Percentiles rank a stretch among this genome's conserved stretches.
Conservation (phyloP, 2,888 invertebrate species). For the Operophtera brumata region DNA sequence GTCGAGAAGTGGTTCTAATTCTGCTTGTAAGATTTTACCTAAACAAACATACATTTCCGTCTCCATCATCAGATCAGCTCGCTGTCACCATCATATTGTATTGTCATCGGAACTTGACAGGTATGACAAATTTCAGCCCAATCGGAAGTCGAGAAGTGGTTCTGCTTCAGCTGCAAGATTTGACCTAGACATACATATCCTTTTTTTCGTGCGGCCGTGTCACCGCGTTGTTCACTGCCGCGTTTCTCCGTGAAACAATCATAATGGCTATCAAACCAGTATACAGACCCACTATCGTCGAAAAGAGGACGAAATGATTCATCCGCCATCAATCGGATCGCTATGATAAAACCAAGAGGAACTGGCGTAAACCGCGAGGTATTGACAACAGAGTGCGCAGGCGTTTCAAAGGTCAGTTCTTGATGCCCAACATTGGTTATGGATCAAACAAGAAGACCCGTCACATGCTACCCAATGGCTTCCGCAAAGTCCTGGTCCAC, state of each 20-base stretch:
- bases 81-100: no score
- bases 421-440: constrained; percentile 99
- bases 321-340: constrained; percentile 99
- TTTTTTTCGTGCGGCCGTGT: constrained; percentile 79
- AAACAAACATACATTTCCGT: no score
- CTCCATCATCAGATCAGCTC: no score
- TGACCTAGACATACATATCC: no score
- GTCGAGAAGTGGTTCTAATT: no score
- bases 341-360: constrained; percentile 96
- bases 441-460: constrained; percentile 96
- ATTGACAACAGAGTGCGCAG: no score
- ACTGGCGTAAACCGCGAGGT: constrained; percentile 99
- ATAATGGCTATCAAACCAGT: constrained; percentile 95
- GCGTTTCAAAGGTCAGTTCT: no score
- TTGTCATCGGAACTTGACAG: no score
- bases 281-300: constrained; percentile 93
- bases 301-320: constrained; percentile 99
- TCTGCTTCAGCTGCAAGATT: no score
- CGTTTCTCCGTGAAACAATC: constrained; percentile 65
- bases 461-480: constrained; percentile 98
- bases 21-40: no score
- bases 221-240: constrained; percentile 79
- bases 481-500: constrained; percentile 91
- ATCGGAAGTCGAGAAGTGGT: no score
- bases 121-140: no score